Evolutionary conservation across 2,888 invertebrate genomes (phyloP).

Genomic region (Agrochola litura): DNA sequence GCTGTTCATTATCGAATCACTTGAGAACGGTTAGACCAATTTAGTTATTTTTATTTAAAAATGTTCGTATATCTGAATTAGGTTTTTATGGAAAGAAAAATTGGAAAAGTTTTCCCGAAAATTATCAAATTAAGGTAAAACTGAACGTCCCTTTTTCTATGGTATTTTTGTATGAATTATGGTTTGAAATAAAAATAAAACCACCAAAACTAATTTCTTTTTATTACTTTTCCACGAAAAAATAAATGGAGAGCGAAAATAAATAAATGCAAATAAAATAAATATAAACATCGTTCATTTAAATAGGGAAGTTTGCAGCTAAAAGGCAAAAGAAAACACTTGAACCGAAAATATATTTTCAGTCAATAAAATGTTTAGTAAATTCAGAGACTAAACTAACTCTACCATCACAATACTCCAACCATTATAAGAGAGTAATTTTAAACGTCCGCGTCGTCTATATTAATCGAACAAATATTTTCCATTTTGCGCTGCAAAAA

Average conservation of each 20-base stretch:
- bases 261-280: slow-evolving; percentile 13
- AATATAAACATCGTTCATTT: slow-evolving; percentile 17
- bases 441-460: neutral
- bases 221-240: slow-evolving; percentile 8
- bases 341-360: slow-evolving; percentile 10
- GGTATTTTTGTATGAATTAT: neutral
- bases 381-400: slow-evolving; percentile 8
- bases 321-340: slow-evolving; percentile 25
- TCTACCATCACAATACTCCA: too few relatives aligned
- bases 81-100: neutral
- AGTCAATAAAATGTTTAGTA: slow-evolving; percentile 11
- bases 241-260: neutral
- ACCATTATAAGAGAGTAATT: neutral
- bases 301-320: slow-evolving; percentile 5
- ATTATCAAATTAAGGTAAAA: neutral
- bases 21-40: neutral
- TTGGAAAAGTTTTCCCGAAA: neutral
- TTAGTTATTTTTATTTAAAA: neutral
- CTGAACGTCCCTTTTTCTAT: neutral
- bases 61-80: neutral
- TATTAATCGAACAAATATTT: neutral
- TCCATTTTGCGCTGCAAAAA: neutral
- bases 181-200: slow-evolving; percentile 15
- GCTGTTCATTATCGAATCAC: neutral
- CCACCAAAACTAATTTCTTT: neutral